Conservation (phyloP, 2,888 invertebrate genomes). For the Watsonalla binaria region DNA sequence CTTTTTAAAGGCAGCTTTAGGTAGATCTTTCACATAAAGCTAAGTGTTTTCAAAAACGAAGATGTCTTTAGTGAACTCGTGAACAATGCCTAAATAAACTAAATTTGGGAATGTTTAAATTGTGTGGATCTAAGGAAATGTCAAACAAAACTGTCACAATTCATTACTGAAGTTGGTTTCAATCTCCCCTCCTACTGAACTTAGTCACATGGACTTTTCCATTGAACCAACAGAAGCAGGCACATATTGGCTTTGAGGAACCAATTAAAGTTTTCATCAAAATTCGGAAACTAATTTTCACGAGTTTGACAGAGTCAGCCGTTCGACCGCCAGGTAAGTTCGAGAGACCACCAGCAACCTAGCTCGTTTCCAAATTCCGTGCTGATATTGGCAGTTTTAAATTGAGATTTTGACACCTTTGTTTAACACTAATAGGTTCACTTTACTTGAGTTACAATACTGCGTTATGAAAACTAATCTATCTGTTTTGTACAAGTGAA, state of each 20-base stretch:
- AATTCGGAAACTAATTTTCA: slow-evolving; percentile 72
- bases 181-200: slow-evolving; percentile 23
- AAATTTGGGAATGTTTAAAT: neutral
- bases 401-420: slow-evolving; percentile 24
- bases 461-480: too few species aligned
- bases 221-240: slow-evolving; percentile 49
- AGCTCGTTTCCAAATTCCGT: slow-evolving; percentile 38
- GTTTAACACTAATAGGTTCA: neutral
- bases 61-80: too few species aligned
- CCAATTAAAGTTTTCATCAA: slow-evolving; percentile 76
- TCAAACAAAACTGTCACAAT: slow-evolving; percentile 29
- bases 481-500: too few species aligned
- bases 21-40: too few species aligned
- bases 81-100: neutral
- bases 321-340: slow-evolving; percentile 59
- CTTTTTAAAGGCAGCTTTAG: too few species aligned
- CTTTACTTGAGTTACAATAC: neutral
- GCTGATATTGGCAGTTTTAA: slow-evolving; percentile 56
- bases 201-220: slow-evolving; percentile 42
- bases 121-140: slow-evolving; percentile 7
- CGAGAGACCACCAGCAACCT: slow-evolving; percentile 41
- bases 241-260: slow-evolving; percentile 68
- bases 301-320: slow-evolving; percentile 71
- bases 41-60: too few species aligned
- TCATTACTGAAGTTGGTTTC: slow-evolving; percentile 39